A percentile compares a stretch with the other conserved stretches of the same genome.
phyloP scores from a whole-genome alignment of 2,888 invertebrate genomes.

The Invenusta paracnida region DNA sequence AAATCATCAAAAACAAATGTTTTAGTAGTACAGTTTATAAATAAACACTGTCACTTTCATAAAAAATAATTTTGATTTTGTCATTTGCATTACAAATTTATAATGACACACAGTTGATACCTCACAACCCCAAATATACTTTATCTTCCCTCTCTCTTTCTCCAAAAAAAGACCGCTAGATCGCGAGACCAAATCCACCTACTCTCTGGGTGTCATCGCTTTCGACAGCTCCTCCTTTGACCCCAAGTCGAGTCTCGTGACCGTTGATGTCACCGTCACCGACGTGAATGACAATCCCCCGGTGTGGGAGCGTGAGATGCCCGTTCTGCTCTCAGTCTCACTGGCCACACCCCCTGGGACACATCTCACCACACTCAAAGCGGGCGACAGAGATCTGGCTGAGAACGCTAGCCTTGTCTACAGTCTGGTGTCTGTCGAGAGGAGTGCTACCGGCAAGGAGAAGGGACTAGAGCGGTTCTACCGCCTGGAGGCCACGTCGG shows the following conservation, averaged over 20 bases:
- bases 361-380: neutral
- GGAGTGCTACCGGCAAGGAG: neutral
- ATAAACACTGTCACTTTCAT: too few species aligned
- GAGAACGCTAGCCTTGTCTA: constrained; percentile 2
- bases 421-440: neutral
- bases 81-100: too few species aligned
- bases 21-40: too few species aligned
- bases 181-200: neutral
- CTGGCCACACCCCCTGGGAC: neutral
- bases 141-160: too few species aligned
- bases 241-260: neutral
- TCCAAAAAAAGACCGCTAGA: neutral
- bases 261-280: neutral
- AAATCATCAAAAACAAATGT: too few species aligned
- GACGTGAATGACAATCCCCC: neutral
- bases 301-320: neutral
- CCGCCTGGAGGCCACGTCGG: neutral
- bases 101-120: too few species aligned
- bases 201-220: neutral
- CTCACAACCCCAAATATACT: too few species aligned
- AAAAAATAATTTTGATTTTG: too few species aligned
- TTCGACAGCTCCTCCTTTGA: neutral
- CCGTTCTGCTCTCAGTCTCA: neutral
- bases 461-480: neutral
- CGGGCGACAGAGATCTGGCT: neutral